These are phyloP conservation scores for Misgurnus anguillicaudatus DNA, from an alignment of 2,113 vertebrate species.

Conservation along the genomic window DNA sequence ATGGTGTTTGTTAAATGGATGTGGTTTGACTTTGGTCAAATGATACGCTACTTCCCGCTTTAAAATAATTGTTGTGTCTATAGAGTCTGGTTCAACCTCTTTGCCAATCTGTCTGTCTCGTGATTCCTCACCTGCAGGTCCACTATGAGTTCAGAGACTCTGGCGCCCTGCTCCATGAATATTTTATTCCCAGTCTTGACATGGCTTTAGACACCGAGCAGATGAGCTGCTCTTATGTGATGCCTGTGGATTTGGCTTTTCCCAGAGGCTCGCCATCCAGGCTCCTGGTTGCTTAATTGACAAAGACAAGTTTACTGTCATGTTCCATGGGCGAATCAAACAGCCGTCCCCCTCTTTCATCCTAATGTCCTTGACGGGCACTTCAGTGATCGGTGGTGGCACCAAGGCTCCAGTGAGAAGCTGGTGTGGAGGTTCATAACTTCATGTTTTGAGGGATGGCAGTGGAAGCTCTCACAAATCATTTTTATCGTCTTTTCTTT, in stretches of 20 bases:
- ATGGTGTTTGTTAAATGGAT: no score
- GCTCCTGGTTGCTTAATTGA: conserved; percentile 38
- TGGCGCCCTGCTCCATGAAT: conserved; percentile 22
- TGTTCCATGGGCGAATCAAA: conserved; percentile 6
- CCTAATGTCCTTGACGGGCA: neutral
- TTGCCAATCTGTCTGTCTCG: no score
- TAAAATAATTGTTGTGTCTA: no score
- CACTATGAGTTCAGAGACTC: neutral
- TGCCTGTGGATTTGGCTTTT: neutral
- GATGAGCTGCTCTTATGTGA: conserved; percentile 26
- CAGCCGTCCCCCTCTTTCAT: conserved; percentile 11
- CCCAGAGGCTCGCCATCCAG: conserved; percentile 1
- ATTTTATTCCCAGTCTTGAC: conserved; percentile 9
- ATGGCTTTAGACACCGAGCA: neutral
- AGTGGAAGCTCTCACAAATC: neutral
- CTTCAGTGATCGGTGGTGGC: neutral
- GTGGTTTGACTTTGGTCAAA: no score
- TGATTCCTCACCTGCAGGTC: conserved; percentile 6
- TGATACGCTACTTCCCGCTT: no score
- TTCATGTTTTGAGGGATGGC: neutral
- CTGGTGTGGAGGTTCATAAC: neutral
- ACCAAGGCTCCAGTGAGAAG: neutral
- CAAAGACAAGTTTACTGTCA: conserved; percentile 29
- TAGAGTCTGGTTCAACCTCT: no score
- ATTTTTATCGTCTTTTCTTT: neutral